Base-by-base conservation (phyloP, 2,888 invertebrate species). In the Thalpophila matura region DNA sequence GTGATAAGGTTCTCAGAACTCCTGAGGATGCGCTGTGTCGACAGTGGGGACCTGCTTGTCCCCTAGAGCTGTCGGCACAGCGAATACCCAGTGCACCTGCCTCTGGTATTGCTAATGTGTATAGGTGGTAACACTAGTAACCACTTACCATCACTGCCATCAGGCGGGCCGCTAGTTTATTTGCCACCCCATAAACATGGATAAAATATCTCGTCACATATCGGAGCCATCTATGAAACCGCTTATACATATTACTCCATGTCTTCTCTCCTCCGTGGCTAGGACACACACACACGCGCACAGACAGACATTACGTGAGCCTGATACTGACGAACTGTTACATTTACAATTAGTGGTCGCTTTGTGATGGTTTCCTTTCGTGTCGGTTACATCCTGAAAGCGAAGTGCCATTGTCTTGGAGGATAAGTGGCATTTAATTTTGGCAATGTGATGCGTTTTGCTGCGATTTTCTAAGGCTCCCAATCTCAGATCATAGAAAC, bases 261-360 rank as follows among this genome's bases (percentile, higher is more conserved):
- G 20, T 18, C 1, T 0, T 37, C 1, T 1, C 3, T 37, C 9
- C 18, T 47, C 66, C 7, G 10, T 37, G 35, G 0, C 18, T 3
- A 10, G 0, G 0, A 7, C 4, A 22, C 6, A 46, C 18, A 9
- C 12, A 10, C 31, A 45, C 1, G 46, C 2, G 0, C 22, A 12
- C 16, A 4, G 18, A 16, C 33, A 43, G 51, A 43, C 50, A 47
- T 42, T 37, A 71, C 62, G 71, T 70, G 47, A 35, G 6, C 33
- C n/a, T 31, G 38, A 38, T 49, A 10, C 54, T 43, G 27, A 75
- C 20, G 16, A 35, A 18, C 26, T 56, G 70, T 26, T 53, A 75
- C 64, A 56, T 53, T 75, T 45, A 62, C 38, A 75, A 75, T 70
- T 38, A 70, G 54, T 7, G 31, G 22, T 20, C 47, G 54, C 35